Conservation (phyloP, 2,888 invertebrate species). For the Schrankia costaestrigalis region DNA sequence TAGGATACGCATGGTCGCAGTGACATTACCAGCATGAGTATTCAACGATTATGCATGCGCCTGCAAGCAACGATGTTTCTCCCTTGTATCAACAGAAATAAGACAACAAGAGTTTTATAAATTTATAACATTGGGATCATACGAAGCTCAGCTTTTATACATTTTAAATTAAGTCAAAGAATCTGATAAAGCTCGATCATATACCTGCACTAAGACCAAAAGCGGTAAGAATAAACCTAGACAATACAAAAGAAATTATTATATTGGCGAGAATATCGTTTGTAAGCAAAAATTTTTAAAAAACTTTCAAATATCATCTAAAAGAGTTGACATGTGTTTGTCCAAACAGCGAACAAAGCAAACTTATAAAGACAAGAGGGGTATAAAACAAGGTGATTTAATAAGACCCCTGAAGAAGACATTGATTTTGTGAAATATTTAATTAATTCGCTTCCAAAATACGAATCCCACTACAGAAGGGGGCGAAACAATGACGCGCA, state of each 20-base stretch:
- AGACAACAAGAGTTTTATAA: constrained; percentile 16
- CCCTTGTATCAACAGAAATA: constrained; percentile 8
- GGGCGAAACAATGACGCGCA: neutral
- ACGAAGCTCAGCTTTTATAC: constrained; percentile 15
- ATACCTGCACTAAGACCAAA: constrained; percentile 8
- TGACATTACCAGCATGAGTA: constrained; percentile 6
- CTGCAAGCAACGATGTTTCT: constrained; percentile 6
- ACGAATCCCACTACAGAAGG: constrained; percentile 8
- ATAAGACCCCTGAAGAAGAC: constrained; percentile 14
- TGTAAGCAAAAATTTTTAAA: neutral
- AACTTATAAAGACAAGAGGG: constrained; percentile 13
- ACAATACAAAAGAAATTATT: neutral
- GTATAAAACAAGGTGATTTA: constrained; percentile 12
- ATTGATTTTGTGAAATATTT: constrained; percentile 14
- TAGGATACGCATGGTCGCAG: neutral
- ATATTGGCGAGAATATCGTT: neutral
- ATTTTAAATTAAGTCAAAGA: constrained; percentile 12
- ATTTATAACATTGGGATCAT: constrained; percentile 15
- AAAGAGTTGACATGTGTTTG: neutral
- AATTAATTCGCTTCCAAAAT: constrained; percentile 11
- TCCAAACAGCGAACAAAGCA: constrained; percentile 7
- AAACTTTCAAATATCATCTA: too few species aligned
- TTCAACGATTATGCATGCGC: constrained; percentile 9
- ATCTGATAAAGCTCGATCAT: constrained; percentile 7
- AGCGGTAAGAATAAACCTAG: constrained; percentile 6